These are phyloP conservation scores for Crotalus viridis DNA, from an alignment of 2,113 vertebrate genomes.

Conservation along the genomic window DNA sequence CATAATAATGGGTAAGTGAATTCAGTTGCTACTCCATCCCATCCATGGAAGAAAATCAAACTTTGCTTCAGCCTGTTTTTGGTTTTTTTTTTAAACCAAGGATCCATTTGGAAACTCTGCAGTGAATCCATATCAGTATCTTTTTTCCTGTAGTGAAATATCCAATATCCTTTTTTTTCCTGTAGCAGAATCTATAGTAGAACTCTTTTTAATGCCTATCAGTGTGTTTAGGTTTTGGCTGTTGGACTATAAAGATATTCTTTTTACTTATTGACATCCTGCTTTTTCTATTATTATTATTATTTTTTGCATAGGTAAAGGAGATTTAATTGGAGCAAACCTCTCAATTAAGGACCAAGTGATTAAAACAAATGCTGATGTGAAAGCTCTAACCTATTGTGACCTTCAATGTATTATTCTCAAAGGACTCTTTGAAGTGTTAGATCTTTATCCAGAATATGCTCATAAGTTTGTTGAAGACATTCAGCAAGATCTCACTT, in stretches of 20 bases:
- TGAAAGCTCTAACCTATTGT: conserved; percentile 94
- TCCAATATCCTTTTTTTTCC: neutral
- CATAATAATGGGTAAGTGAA: neutral
- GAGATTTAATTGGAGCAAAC: conserved; percentile 92
- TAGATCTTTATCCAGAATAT: conserved; percentile 94
- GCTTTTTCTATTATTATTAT: conserved; percentile 38
- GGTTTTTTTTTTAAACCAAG: neutral
- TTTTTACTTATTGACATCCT: neutral
- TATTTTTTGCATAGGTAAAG: conserved; percentile 78
- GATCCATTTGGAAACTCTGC: neutral
- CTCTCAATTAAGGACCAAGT: conserved; percentile 89
- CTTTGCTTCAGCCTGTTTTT: neutral
- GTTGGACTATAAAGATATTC: neutral
- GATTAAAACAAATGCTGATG: conserved; percentile 94
- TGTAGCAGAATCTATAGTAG: neutral
- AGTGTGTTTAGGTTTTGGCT: neutral
- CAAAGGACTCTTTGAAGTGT: conserved; percentile 90
- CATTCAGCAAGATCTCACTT: conserved; percentile 93
- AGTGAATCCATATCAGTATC: neutral
- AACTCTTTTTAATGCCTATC: neutral
- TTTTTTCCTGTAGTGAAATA: neutral
- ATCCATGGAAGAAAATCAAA: neutral
- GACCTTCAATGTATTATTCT: conserved; percentile 95
- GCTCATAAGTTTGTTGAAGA: conserved; percentile 90
- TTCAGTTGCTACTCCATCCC: neutral